Base-by-base conservation (phyloP, 2,888 invertebrate species). In the Embidobia sp. region DNA sequence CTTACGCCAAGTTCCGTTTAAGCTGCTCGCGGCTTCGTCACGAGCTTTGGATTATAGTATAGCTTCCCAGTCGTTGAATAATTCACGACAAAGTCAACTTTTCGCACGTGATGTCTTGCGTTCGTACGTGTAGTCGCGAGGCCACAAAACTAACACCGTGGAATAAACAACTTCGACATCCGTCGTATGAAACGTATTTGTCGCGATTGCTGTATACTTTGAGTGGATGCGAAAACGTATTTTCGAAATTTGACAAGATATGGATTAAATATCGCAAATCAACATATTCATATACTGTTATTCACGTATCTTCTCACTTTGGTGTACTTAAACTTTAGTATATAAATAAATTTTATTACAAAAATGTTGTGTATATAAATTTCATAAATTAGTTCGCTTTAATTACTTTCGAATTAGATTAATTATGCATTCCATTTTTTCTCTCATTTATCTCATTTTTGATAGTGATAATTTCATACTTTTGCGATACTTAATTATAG, bases 31-130 rank as follows among this genome's bases (percentile, higher is more conserved):
- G 74, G 69, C 78, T 69, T 80, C 69, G 31, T 77, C 74, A 67
- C 67, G 80, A 76, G 51, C 74, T 79, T 74, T 78, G 86, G 88
- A 88, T 88, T 88, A 88, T 87, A 86, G 87, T 87, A 87, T 88
- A 86, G 85, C 81, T 82, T 83, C 79, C 76, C 82, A 81, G 82
- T 83, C 84, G 82, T 83, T 89, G 89, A 89, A 89, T 89, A 83
- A 89, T 89, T 88, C 88, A 89, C 81, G 81, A 79, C 79, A 57
- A 79, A 80, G 79, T 81, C 83, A 87, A 88, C 85, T 86, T 88
- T 84, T 76, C 82, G 79, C 81, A 79, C 81, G 82, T 72, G 76
- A 74, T 67, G 77, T 72, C 74, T 72, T 66, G 66, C 77, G 33
- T 53, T 75, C 48, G 75, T 69, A 67, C 74, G 59, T 67, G 74